Evolutionary conservation across 2,888 invertebrate species (phyloP), one percentile per base, ranked within the genome.

Genomic region (Amblyteles armatorius): DNA sequence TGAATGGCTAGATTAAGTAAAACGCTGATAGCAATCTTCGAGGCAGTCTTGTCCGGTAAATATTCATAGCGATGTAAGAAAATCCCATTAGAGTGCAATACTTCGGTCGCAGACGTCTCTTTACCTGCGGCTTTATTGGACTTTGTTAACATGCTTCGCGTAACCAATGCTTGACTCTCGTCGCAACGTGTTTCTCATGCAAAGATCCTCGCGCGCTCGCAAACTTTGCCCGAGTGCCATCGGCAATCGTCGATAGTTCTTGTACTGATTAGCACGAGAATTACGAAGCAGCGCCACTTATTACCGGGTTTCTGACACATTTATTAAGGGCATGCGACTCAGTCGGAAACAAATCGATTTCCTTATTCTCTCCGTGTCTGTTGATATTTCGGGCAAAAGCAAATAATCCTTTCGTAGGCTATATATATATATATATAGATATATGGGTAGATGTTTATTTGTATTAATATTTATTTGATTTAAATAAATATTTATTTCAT

Each of bases 151-250:
- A 6, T 11, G n/a, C 26, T 44, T 44, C 26, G 73, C 22, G 44
- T n/a, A 26, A 6, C n/a, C 57, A 16, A 57, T 57, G 44, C 57
- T 40, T 26, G 26, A 22, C 22, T 22, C 57, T 72, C 72, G 26
- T 40, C 72, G 26, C 55, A 72, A 72, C 72, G 57, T 57, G 72
- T 73, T 73, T 19, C 22, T n/a, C 57, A 60, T 73, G 73, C 40
- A 26, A 73, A 40, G 26, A 60, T 36, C 26, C 33, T 60, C 60
- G 60, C 60, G 44, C n/a, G 44, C 44, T 29, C 26, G 16, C 57
- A 57, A 44, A 73, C 44, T 26, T 57, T 26, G 3, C 1, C n/a
- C n/a, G 40, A 40, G 11, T 40, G 5, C 40, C 40, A 11, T 11
- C 9, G 40, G 40, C 9, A 40, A 40, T 40, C 26, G 40, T 55